phyloP scores from a whole-genome alignment of 2,797 vertebrate genomes.

The Acestrorhynchus altus region DNA sequence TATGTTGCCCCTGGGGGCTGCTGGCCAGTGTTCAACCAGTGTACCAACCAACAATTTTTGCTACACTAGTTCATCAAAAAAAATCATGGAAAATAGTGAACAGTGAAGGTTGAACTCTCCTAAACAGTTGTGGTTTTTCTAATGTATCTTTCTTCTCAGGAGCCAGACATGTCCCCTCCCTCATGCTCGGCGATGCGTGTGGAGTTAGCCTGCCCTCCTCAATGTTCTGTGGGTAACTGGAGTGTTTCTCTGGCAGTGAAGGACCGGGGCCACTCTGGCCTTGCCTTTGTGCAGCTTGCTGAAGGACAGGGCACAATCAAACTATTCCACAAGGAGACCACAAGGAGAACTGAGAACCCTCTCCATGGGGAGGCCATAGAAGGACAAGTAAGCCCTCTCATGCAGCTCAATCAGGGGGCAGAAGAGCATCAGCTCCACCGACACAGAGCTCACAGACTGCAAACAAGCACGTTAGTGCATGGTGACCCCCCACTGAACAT shows the following conservation, averaged over 20 bases:
- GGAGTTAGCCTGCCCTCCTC: conserved; percentile 62
- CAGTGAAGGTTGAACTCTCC: too few relatives aligned
- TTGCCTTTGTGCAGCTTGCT: conserved; percentile 74
- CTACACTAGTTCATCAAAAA: too few relatives aligned
- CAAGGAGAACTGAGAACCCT: conserved; percentile 4
- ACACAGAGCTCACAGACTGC: conserved; percentile 10
- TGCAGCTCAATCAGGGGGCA: conserved; percentile 36
- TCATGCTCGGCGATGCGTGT: conserved; percentile 67
- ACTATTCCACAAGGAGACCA: conserved; percentile 58
- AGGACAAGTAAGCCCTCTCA: conserved; percentile 29
- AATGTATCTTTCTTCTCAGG: conserved; percentile 54
- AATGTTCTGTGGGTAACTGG: conserved; percentile 73
- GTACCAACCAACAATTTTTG: too few relatives aligned
- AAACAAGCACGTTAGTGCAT: conserved; percentile 57
- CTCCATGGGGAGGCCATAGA: conserved; percentile 29
- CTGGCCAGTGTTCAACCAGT: too few relatives aligned
- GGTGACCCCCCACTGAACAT: conserved; percentile 71
- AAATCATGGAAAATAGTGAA: too few relatives aligned
- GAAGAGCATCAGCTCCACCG: conserved; percentile 23
- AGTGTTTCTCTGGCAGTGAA: conserved; percentile 69
- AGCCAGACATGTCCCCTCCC: conserved; percentile 72
- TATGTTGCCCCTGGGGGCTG: too few relatives aligned
- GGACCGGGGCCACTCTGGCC: conserved; percentile 76
- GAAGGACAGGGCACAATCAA: conserved; percentile 70
- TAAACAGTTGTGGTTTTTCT: too few relatives aligned